A percentile compares a stretch with the other conserved stretches of the same genome.
These are phyloP conservation scores for Alloplasta piceator DNA, from an alignment of 2,888 invertebrate species.

Conservation along the genomic window DNA sequence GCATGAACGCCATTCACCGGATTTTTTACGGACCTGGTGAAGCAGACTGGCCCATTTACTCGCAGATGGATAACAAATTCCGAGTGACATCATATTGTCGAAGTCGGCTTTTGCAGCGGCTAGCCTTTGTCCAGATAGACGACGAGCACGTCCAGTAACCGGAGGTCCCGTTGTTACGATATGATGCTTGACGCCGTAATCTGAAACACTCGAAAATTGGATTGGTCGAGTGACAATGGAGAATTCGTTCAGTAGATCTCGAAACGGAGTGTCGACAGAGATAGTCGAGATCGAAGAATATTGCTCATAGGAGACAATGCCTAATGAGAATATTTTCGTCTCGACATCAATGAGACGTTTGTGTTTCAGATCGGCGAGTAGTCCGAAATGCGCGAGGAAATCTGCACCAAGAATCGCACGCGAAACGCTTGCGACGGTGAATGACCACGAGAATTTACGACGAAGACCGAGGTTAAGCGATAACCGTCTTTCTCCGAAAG, in stretches of 20 bases:
- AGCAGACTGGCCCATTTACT: slow-evolving; percentile 80
- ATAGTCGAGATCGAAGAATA: no score
- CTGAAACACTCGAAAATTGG: background rate
- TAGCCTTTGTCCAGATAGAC: slow-evolving; percentile 76
- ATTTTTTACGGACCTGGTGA: slow-evolving; percentile 65
- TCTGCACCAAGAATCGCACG: background rate
- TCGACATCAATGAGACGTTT: background rate
- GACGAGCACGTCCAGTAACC: slow-evolving; percentile 73
- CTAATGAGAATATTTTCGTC: no score
- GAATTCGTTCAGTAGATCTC: slow-evolving; percentile 16
- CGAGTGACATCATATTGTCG: slow-evolving; percentile 74
- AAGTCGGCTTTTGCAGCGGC: slow-evolving; percentile 75
- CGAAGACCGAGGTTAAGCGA: no score
- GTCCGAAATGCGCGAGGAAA: background rate
- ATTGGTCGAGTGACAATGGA: background rate
- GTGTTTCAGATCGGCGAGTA: background rate
- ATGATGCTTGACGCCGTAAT: background rate
- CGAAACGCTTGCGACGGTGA: no score
- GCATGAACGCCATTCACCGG: slow-evolving; percentile 68
- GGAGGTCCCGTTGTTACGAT: slow-evolving; percentile 78
- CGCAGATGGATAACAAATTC: slow-evolving; percentile 80
- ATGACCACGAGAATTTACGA: no score
- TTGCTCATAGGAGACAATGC: no score
- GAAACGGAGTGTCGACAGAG: background rate
- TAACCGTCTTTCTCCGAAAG: no score